Evolutionary conservation across 2,797 vertebrate genomes (phyloP).

Genomic region (Aotus griseimembra): DNA sequence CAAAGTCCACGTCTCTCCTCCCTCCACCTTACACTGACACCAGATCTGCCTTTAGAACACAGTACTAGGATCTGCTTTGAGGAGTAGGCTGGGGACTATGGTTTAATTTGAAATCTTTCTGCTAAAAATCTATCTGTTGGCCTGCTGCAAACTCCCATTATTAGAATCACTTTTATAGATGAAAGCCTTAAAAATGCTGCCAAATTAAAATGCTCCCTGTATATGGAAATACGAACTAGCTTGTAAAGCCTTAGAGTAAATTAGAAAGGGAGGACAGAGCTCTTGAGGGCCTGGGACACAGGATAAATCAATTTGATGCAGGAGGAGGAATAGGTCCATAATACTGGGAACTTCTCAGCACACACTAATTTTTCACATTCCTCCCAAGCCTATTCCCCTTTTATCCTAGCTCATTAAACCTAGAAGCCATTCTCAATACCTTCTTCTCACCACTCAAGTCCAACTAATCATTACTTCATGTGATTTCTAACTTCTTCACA

Average conservation of each 20-base stretch:
- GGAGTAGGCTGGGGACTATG: background rate
- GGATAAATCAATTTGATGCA: background rate
- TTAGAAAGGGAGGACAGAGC: constrained; percentile 5
- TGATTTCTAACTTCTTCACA: constrained; percentile 4
- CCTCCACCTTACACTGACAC: background rate
- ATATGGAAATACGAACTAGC: background rate
- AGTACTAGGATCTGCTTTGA: background rate
- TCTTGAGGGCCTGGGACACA: background rate
- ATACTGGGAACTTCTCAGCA: background rate
- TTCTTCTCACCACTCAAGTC: background rate
- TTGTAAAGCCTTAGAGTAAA: background rate
- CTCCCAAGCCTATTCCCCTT: background rate
- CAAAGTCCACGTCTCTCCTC: background rate
- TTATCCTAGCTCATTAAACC: background rate
- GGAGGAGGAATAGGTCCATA: background rate
- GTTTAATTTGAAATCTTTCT: constrained; percentile 3
- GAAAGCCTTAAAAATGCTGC: constrained; percentile 22
- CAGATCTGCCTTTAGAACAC: background rate
- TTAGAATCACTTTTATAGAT: constrained; percentile 59
- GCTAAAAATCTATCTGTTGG: constrained; percentile 40
- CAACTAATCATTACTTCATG: constrained; percentile 7
- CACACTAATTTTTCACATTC: background rate
- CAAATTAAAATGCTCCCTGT: constrained; percentile 35
- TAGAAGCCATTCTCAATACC: background rate
- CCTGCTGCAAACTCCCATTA: constrained; percentile 36